Conservation (phyloP, 2,797 vertebrate species). For the Acanthurus leucopareius region DNA sequence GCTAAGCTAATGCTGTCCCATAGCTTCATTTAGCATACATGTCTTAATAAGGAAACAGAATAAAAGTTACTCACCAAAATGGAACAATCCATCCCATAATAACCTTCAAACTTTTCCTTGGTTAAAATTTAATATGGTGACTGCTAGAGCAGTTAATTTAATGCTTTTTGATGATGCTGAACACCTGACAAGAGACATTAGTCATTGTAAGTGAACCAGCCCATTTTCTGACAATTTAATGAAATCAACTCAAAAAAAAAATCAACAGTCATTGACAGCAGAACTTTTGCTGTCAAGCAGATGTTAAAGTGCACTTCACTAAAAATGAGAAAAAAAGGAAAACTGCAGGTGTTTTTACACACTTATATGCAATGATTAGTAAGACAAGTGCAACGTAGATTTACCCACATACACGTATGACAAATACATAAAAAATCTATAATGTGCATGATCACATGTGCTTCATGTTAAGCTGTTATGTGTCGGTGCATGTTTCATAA, state of each 20-base stretch:
- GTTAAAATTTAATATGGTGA: too few species aligned
- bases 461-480: not conserved
- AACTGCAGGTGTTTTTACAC: not conserved
- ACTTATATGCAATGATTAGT: not conserved
- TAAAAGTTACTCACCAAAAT: not conserved
- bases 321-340: too few species aligned
- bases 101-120: too few species aligned
- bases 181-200: not conserved
- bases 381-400: not conserved
- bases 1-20: too few species aligned
- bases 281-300: too few species aligned
- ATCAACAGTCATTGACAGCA: too few species aligned
- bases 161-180: not conserved
- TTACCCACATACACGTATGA: not conserved
- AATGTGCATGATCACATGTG: not conserved
- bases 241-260: not conserved
- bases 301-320: too few species aligned
- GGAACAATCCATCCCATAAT: not conserved
- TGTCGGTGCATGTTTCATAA: constrained; percentile 2
- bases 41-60: not conserved
- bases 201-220: not conserved
- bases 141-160: too few species aligned
- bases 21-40: not conserved
- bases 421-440: not conserved
- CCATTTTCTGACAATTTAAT: not conserved